These are phyloP conservation scores for Echinops telfairi DNA, from an alignment of 2,113 vertebrate genomes.

Conservation along the genomic window DNA sequence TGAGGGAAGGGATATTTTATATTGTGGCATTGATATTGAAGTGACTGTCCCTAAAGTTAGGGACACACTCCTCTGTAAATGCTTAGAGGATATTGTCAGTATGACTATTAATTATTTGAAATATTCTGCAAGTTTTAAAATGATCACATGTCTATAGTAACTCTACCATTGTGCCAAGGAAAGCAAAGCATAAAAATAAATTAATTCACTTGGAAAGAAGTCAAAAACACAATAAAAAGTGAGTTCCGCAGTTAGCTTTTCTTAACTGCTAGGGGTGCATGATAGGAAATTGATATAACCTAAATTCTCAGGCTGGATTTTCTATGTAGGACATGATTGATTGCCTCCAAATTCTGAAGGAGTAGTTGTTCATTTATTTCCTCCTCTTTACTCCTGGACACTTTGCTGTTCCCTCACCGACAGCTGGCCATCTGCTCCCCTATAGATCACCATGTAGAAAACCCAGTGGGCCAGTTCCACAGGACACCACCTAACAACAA, in stretches of 20 bases:
- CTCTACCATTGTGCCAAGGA: constrained; percentile 33
- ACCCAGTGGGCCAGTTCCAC: neutral
- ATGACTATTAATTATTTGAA: constrained; percentile 54
- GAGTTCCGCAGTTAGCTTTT: constrained; percentile 55
- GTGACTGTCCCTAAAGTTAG: neutral
- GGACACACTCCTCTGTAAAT: neutral
- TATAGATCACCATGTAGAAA: neutral
- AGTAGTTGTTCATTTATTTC: neutral
- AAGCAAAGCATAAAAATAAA: constrained; percentile 44
- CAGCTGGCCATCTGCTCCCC: neutral
- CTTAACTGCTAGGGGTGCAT: neutral
- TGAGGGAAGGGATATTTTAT: constrained; percentile 9
- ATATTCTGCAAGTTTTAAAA: constrained; percentile 30
- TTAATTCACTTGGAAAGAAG: constrained; percentile 45
- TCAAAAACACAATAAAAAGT: constrained; percentile 52
- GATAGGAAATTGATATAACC: constrained; percentile 52
- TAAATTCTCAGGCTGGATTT: constrained; percentile 47
- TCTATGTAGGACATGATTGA: constrained; percentile 13
- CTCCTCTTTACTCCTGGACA: neutral
- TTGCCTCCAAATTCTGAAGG: neutral
- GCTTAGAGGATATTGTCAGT: constrained; percentile 20
- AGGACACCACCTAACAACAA: neutral
- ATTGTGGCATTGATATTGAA: neutral
- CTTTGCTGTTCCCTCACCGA: too few relatives aligned
- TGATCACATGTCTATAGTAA: constrained; percentile 5